phyloP scores from a whole-genome alignment of 2,113 vertebrate species.

The Albula glossodonta region DNA sequence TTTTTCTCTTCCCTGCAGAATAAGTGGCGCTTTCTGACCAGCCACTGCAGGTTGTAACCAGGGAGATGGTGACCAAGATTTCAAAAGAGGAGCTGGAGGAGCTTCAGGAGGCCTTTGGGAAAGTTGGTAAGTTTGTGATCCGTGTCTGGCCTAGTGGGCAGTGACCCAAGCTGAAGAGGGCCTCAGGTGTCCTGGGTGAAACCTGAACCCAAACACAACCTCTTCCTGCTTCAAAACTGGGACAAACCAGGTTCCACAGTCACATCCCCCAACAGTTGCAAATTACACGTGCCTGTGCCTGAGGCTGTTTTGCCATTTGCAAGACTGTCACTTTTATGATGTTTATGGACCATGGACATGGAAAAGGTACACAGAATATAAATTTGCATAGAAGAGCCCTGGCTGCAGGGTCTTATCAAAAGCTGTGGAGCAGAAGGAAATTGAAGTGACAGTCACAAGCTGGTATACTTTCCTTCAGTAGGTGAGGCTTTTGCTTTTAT shows the following conservation, averaged over 20 bases:
- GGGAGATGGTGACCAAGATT: conserved; percentile 87
- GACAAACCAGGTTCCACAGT: not conserved
- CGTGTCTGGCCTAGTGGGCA: not conserved
- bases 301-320: too few species aligned
- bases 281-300: too few species aligned
- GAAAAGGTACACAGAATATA: too few species aligned
- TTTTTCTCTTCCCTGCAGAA: not conserved
- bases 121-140: conserved; percentile 80
- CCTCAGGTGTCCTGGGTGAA: too few species aligned
- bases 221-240: too few species aligned
- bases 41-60: conserved; percentile 17
- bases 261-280: not conserved
- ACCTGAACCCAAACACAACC: too few species aligned
- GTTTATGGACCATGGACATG: too few species aligned
- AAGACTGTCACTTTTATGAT: too few species aligned
- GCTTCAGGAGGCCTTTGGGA: conserved; percentile 84
- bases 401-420: too few species aligned
- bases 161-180: not conserved
- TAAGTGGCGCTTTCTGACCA: not conserved
- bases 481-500: not conserved
- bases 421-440: not conserved
- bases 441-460: not conserved
- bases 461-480: not conserved
- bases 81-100: conserved; percentile 92
- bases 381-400: too few species aligned